Base-by-base conservation (phyloP, 2,888 invertebrate genomes). In the Strigamia crassipes region DNA sequence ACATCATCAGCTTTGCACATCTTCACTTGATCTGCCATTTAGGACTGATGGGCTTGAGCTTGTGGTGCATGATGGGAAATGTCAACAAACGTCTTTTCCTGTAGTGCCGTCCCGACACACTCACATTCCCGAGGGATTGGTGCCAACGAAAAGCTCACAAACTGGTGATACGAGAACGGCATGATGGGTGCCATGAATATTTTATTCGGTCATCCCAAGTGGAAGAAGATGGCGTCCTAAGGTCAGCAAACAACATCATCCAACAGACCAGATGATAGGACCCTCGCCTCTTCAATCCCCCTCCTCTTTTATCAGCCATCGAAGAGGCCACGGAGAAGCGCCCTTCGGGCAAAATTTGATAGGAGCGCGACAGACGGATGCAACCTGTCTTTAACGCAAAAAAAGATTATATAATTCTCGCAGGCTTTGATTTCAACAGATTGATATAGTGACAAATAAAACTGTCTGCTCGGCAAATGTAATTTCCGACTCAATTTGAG, bases 131-230 rank as follows among this genome's bases (percentile, higher is more conserved):
- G 18, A 18, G 51, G 51, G 51, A 51, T 18, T 51, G 51, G 15
- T 51, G 51, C 51, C n/a, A 51, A 51, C 51, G 51, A 51, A 51
- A 51, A 51, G 51, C 51, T 51, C 51, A 51, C 51, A 51, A 51
- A 51, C 51, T 51, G 18, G 51, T 51, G 51, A 51, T 51, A 51
- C 18, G 51, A 18, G 51, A 18, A 18, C 51, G 15, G 51, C 51
- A 51, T 51, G 51, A 51, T 51, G 51, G 51, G 51, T 51, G 18
- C 15, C 51, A 51, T 51, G 51, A 51, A 51, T 51, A 51, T 51
- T 51, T 51, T 51, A 51, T 51, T 51, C 51, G 18, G 51, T 51
- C 51, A 51, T 51, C 51, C 51, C 51, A 13, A 51, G 51, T 51
- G 51, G 51, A 51, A 51, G 51, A 51, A 51, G 51, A 51, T 51